These are phyloP conservation scores for Phainopepla nitens DNA, from an alignment of 2,113 vertebrate species.

Conservation along the genomic window DNA sequence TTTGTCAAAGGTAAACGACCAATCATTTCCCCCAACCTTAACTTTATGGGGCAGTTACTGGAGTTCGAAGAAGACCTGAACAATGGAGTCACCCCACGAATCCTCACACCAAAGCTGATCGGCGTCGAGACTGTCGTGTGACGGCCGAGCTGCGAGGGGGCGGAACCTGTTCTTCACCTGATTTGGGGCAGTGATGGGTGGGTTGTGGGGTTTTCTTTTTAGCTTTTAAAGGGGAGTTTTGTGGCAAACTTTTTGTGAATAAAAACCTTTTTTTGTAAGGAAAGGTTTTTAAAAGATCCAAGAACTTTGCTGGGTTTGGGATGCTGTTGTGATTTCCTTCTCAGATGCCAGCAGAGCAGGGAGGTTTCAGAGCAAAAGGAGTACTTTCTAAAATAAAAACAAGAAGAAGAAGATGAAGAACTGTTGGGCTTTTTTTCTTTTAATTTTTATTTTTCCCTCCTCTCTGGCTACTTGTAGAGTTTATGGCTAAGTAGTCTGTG, in stretches of 20 bases:
- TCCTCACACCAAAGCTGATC: conserved; percentile 92
- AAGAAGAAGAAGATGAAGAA: not conserved
- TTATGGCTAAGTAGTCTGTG: conserved; percentile 77
- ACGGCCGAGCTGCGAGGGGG: not conserved
- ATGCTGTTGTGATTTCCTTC: conserved; percentile 43
- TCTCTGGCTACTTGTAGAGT: conserved; percentile 66
- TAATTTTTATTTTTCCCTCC: conserved; percentile 1
- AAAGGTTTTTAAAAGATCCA: conserved; percentile 60
- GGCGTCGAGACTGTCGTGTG: conserved; percentile 93
- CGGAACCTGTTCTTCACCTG: not conserved
- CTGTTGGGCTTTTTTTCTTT: not conserved
- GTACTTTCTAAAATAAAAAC: conserved; percentile 26
- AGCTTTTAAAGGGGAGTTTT: conserved; percentile 15
- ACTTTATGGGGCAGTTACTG: conserved; percentile 99
- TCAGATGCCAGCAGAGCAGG: not conserved
- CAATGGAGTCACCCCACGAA: conserved; percentile 92
- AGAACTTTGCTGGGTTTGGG: conserved; percentile 41
- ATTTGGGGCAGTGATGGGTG: not conserved
- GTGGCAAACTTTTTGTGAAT: conserved; percentile 53
- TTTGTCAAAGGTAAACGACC: conserved; percentile 97
- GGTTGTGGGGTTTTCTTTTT: conserved; percentile 19
- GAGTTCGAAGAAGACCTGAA: conserved; percentile 99
- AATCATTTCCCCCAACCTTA: conserved; percentile 98
- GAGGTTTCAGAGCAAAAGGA: conserved; percentile 14
- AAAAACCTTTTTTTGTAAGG: conserved; percentile 52